Conservation (phyloP, 2,888 invertebrate genomes). For the Formica aserva region DNA sequence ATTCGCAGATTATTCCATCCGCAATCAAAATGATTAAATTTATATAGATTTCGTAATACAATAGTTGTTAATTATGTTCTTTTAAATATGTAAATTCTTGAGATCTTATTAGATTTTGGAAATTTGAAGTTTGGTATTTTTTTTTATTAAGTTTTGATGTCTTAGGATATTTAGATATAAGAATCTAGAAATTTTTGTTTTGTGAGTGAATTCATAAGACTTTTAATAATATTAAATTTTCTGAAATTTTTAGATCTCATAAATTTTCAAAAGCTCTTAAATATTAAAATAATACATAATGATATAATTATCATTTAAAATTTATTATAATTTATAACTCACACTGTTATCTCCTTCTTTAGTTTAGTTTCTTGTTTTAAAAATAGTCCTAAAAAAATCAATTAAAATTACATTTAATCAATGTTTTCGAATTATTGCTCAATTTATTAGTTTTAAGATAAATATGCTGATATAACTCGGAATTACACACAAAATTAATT, state of each 20-base stretch:
- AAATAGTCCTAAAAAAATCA: background rate
- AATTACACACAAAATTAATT: background rate
- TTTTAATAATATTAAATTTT: background rate
- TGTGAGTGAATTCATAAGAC: background rate
- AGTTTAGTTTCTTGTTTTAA: background rate
- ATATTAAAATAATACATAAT: background rate
- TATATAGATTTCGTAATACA: background rate
- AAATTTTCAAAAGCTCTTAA: background rate
- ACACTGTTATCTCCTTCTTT: background rate
- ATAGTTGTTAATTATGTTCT: background rate
- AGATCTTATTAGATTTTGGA: background rate
- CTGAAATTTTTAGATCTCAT: background rate
- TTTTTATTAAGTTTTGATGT: background rate
- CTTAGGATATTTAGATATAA: background rate
- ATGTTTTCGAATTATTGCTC: background rate
- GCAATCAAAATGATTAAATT: background rate
- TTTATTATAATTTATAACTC: background rate
- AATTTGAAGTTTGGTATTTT: background rate
- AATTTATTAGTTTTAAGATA: constrained; percentile 6
- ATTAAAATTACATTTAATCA: background rate
- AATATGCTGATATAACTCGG: background rate
- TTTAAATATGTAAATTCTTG: background rate
- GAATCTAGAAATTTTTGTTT: background rate
- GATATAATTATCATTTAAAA: background rate
- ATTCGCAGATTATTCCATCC: background rate